Conservation (phyloP, 2,113 vertebrate species). For the Sapajus apella region DNA sequence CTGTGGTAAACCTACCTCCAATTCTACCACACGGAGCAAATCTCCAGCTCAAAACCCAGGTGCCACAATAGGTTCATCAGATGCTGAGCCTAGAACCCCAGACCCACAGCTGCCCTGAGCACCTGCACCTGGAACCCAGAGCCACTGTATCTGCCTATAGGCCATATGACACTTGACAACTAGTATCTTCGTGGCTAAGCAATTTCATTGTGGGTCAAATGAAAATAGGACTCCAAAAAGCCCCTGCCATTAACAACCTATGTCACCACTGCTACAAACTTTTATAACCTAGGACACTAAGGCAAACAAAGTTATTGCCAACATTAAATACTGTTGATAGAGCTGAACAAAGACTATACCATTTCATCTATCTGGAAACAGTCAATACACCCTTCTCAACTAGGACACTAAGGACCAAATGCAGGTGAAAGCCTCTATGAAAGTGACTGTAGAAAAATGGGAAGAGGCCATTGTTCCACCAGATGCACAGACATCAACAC, state of each 20-base stretch:
- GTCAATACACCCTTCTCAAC: neutral
- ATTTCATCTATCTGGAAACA: neutral
- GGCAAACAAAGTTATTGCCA: neutral
- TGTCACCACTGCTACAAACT: neutral
- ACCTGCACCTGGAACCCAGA: neutral
- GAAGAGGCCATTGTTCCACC: neutral
- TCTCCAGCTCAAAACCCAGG: neutral
- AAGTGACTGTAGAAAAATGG: neutral
- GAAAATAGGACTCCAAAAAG: neutral
- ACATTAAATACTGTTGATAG: neutral
- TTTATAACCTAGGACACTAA: neutral
- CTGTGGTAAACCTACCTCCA: neutral
- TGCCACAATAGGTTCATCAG: neutral
- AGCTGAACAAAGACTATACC: neutral
- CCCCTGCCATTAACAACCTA: neutral
- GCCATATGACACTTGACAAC: neutral
- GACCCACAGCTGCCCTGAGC: neutral
- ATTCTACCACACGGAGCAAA: neutral
- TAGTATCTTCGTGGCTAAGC: neutral
- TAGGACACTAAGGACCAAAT: neutral
- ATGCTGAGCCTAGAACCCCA: neutral
- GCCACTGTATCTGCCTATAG: neutral
- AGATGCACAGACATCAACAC: neutral
- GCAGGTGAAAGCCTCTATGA: neutral
- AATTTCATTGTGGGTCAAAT: neutral